phyloP scores from a whole-genome alignment of 1,140 invertebrate species.

The Babylonia areolata region DNA sequence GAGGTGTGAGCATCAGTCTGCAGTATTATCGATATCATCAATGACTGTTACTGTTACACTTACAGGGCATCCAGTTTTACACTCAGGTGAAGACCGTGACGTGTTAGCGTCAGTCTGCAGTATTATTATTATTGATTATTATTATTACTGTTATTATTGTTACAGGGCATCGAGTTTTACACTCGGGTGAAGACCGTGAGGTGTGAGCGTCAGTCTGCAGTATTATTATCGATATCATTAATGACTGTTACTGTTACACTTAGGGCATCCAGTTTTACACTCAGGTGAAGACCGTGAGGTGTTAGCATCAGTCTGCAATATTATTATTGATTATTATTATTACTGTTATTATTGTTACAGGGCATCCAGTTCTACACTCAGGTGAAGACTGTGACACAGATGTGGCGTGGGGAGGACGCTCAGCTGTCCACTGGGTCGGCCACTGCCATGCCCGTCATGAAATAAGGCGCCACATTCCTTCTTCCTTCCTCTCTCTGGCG shows the following conservation, averaged over 20 bases:
- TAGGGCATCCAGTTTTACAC: slow-evolving; percentile 89
- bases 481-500: neutral
- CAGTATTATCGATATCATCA: no score
- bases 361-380: slow-evolving; percentile 99
- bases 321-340: no score
- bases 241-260: no score
- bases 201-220: no score
- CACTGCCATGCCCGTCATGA: slow-evolving; percentile 72
- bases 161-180: neutral
- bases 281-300: neutral
- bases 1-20: neutral
- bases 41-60: no score
- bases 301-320: no score
- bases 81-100: slow-evolving; percentile 99
- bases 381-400: slow-evolving; percentile 96
- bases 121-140: no score
- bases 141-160: no score
- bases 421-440: slow-evolving; percentile 71
- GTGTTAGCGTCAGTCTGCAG: no score
- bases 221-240: no score
- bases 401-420: slow-evolving; percentile 94
- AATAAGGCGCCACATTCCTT: slow-evolving; percentile 50
- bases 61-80: slow-evolving; percentile 96
- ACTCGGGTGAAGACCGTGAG: neutral
- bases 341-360: no score